Evolutionary conservation across 2,113 vertebrate species (phyloP).

Genomic region (Pitta sordida): DNA sequence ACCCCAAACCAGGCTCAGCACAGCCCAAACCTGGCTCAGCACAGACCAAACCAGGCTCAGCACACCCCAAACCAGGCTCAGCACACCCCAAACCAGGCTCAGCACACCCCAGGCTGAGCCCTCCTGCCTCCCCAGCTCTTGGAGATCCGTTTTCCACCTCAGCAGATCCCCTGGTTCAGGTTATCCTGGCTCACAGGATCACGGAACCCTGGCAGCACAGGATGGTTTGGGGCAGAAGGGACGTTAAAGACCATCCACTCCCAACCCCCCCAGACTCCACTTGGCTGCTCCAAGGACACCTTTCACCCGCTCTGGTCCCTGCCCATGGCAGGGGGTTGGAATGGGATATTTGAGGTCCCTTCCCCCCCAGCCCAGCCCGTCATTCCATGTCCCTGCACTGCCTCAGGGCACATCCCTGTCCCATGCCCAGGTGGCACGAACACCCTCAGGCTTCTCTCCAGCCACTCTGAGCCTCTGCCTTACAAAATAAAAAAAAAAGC

Average conservation of each 20-base stretch:
- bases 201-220: background rate
- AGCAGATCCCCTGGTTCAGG: background rate
- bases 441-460: background rate
- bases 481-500: conserved; percentile 4
- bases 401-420: background rate
- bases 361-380: background rate
- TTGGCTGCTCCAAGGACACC: too few species aligned
- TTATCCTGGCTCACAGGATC: background rate
- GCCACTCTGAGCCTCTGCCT: background rate
- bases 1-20: too few species aligned
- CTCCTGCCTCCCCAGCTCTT: background rate
- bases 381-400: background rate
- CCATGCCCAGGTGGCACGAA: background rate
- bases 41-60: too few species aligned
- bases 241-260: background rate
- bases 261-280: too few species aligned
- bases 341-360: background rate
- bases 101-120: background rate
- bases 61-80: too few species aligned
- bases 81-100: background rate
- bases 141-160: rapidly evolving
- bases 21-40: too few species aligned
- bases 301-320: too few species aligned
- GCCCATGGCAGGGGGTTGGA: too few species aligned
- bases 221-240: background rate